Evolutionary conservation across 2,113 vertebrate species (phyloP).

Genomic region (Pseudorectes ferrugineus): DNA sequence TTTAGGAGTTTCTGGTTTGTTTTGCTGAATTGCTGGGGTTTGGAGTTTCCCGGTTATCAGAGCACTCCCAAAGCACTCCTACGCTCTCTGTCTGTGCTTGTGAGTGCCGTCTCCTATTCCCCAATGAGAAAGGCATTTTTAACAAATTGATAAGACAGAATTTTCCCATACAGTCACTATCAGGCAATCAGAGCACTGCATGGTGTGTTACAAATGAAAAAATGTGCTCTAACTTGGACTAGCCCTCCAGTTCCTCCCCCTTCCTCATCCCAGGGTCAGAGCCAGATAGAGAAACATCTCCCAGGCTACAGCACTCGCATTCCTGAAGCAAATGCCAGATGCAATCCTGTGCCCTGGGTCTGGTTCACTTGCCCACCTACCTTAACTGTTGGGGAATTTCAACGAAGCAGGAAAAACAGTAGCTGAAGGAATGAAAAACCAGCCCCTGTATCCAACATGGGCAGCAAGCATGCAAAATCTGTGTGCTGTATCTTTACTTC

Average conservation of each 20-base stretch:
- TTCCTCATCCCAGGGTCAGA: not conserved
- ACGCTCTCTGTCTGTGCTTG: not conserved
- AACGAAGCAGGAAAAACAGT: not conserved
- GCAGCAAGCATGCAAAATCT: not conserved
- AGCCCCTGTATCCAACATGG: not conserved
- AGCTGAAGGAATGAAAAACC: not conserved
- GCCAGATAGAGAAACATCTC: not conserved
- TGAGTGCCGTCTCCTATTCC: not conserved
- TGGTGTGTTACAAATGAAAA: not conserved
- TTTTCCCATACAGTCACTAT: not conserved
- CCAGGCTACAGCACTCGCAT: not conserved
- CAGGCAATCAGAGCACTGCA: not conserved
- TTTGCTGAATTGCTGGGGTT: not conserved
- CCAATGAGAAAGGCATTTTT: not conserved
- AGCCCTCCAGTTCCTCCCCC: not conserved
- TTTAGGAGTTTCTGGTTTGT: slow-evolving; percentile 7
- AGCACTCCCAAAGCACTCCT: not conserved
- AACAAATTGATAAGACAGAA: slow-evolving; percentile 1
- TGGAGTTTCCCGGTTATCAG: not conserved
- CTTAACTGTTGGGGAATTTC: not conserved
- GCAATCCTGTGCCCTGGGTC: not conserved
- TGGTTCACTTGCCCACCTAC: not conserved
- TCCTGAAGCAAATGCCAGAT: not conserved
- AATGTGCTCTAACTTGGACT: not conserved
- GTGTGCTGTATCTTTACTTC: rapidly evolving